These are phyloP conservation scores for Pteromalus puparum DNA, from an alignment of 1,140 invertebrate species.

Conservation along the genomic window DNA sequence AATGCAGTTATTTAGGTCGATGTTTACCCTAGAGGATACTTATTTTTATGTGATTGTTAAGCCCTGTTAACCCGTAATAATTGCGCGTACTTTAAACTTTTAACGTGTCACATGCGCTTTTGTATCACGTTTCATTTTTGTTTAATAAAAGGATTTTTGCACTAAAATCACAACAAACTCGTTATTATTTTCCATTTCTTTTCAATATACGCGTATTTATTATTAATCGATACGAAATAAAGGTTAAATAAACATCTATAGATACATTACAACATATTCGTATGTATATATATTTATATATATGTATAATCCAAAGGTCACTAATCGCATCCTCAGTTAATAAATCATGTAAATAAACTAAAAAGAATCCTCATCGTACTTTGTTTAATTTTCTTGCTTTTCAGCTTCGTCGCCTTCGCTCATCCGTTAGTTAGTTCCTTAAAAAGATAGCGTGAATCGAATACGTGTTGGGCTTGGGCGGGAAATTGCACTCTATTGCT, in stretches of 20 bases:
- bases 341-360: conserved; percentile 67
- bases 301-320: conserved; percentile 56
- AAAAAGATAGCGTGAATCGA: conserved; percentile 60
- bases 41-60: conserved; percentile 50
- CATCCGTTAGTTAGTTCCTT: conserved; percentile 42
- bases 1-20: neutral
- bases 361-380: conserved; percentile 53
- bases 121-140: conserved; percentile 30
- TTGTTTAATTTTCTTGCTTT: conserved; percentile 51
- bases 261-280: conserved; percentile 56
- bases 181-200: conserved; percentile 38
- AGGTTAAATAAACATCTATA: conserved; percentile 66
- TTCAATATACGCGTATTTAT: conserved; percentile 70
- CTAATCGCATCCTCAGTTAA: conserved; percentile 55
- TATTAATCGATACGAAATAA: conserved; percentile 72
- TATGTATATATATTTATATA: conserved; percentile 65
- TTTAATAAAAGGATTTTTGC: conserved; percentile 54
- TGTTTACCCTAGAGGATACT: conserved; percentile 24
- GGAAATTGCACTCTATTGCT: conserved; percentile 56
- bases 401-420: conserved; percentile 55
- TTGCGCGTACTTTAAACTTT: neutral
- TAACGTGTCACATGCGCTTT: conserved; percentile 29
- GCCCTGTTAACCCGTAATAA: conserved; percentile 29
- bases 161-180: conserved; percentile 57
- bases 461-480: conserved; percentile 57